Percentiles rank a stretch among this genome's conserved stretches.
phyloP scores from a whole-genome alignment of 1,140 invertebrate genomes.

The Drosophila parabipectinata region DNA sequence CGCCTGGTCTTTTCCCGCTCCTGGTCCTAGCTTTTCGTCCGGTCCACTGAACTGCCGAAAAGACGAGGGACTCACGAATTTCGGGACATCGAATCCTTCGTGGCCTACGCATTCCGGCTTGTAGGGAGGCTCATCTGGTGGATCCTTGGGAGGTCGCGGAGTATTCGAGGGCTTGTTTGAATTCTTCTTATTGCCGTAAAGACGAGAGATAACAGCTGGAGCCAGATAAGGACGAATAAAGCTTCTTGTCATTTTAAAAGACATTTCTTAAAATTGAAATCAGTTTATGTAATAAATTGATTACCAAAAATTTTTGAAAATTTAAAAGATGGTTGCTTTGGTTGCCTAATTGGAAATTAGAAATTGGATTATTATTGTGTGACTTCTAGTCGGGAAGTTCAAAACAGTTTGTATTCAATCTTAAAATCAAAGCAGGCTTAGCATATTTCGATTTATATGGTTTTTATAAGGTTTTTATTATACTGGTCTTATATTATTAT shows the following conservation, averaged over 20 bases:
- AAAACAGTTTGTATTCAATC: too few relatives aligned
- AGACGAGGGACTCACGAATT: conserved; percentile 42
- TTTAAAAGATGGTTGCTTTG: not conserved
- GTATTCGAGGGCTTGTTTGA: conserved; percentile 49
- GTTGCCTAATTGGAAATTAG: too few relatives aligned
- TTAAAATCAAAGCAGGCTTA: too few relatives aligned
- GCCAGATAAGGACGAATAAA: not conserved
- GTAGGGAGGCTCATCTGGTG: conserved; percentile 57
- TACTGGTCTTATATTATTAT: too few relatives aligned
- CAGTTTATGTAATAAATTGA: not conserved
- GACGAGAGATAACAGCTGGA: not conserved
- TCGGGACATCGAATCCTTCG: conserved; percentile 32
- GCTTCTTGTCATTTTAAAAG: conserved; percentile 15
- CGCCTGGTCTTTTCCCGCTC: conserved; percentile 37
- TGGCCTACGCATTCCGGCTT: conserved; percentile 43
- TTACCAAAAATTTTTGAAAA: not conserved
- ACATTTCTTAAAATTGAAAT: not conserved
- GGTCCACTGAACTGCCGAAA: conserved; percentile 53
- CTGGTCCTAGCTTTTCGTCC: conserved; percentile 64
- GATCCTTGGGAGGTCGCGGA: conserved; percentile 73
- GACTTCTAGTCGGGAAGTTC: not conserved
- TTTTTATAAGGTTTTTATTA: too few relatives aligned
- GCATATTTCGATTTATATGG: too few relatives aligned
- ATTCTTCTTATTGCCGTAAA: not conserved
- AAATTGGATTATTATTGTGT: not conserved